Base-by-base conservation (phyloP, 2,113 vertebrate species). In the Dicerorhinus sumatrensis region DNA sequence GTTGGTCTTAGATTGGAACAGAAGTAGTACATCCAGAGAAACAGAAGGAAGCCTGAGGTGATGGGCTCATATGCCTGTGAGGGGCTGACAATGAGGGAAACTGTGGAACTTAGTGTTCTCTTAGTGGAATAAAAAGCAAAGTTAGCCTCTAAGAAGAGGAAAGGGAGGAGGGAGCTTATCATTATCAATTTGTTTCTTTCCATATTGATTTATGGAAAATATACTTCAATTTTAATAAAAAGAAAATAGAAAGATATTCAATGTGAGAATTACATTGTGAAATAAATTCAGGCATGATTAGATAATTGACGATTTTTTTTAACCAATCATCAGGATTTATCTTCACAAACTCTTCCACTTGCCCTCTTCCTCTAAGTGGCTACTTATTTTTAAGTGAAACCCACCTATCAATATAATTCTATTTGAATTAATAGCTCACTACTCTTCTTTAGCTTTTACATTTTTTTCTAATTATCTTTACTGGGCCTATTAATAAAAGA, bases 51-150 rank as follows among this genome's bases (percentile, higher is more conserved):
- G 62, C 17, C 25, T 7, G 3, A 33, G 2, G 33, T 16, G 27
- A 18, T 46, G 31, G 8, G 16, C 17, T 42, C 27, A 3, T 4
- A 21, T 18, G 3, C 16, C 31, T 12, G 48, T 7, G 12, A 23
- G 18, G 1, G 10, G 2, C 11, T 20, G 7, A 27, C 2, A 46
- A 8, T 48, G 29, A 11, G 0, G 6, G 29, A 23, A 13, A 17
- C 36, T 56, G 70, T 56, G 51, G 10, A 13, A 20, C 4, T 17
- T 60, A n/a, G 33, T 48, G 23, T 16, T 60, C 46, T 25, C 33
- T 72, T 58, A 5, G 0, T 25, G 25, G 17, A 51, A 81, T 31
- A 31, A 60, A 77, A 85, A 25, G 16, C 12, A 75, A 1, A 2
- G 27, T 8, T 39, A 13, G 7, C 4, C 10, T 18, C 10, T 51